A percentile compares a stretch with the other conserved stretches of the same genome.
Evolutionary conservation across 2,888 invertebrate genomes (phyloP).

Genomic region (Trimorus sp.): DNA sequence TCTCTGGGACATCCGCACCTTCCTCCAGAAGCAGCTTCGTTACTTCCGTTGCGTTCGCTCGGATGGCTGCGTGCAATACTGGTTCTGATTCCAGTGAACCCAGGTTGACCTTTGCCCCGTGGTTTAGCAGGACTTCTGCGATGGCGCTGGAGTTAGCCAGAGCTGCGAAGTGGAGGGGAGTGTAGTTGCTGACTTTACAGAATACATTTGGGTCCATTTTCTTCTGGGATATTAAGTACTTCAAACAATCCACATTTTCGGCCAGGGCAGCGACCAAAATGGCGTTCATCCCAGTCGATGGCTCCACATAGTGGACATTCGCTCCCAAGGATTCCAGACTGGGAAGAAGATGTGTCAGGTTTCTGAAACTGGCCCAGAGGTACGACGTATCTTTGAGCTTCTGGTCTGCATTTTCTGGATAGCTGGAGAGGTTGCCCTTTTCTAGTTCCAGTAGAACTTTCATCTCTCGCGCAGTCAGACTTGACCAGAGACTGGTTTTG

Average conservation of each 20-base stretch:
- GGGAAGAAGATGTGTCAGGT: constrained; percentile 86
- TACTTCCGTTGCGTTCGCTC: constrained; percentile 76
- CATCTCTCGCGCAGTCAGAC: constrained; percentile 75
- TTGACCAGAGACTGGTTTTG: constrained; percentile 76
- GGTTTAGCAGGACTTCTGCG: constrained; percentile 80
- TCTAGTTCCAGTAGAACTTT: constrained; percentile 75
- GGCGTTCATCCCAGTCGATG: constrained; percentile 88
- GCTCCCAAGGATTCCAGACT: constrained; percentile 87
- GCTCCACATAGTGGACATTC: constrained; percentile 87
- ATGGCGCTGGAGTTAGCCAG: constrained; percentile 82
- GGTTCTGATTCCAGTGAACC: constrained; percentile 78
- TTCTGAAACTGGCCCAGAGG: constrained; percentile 90
- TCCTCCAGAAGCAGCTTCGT: constrained; percentile 79
- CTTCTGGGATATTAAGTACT: constrained; percentile 86
- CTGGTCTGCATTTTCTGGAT: constrained; percentile 60
- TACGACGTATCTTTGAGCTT: constrained; percentile 85
- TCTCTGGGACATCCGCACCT: constrained; percentile 80
- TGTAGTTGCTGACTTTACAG: constrained; percentile 72
- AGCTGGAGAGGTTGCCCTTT: constrained; percentile 67
- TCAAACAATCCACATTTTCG: constrained; percentile 87
- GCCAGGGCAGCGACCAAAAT: constrained; percentile 90
- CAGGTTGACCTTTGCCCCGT: constrained; percentile 78
- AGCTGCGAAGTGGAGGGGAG: constrained; percentile 83
- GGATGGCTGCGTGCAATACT: constrained; percentile 82
- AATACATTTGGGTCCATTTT: constrained; percentile 87